Base-by-base conservation (phyloP, 30 jellyfish, hydroid and myxozoan genomes). In the Haliclystus octoradiatus region DNA sequence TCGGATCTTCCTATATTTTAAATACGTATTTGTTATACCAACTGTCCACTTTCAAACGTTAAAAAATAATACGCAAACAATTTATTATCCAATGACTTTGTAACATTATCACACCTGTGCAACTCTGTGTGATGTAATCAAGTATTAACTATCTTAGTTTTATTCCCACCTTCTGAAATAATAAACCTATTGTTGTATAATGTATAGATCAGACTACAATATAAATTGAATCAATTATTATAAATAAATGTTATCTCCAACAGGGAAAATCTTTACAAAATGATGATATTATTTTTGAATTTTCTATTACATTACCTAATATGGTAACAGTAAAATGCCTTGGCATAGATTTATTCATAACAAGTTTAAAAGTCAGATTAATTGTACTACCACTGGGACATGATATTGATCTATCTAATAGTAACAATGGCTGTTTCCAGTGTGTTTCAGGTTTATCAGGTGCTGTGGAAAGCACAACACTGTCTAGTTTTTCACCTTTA, bases 361-460 rank as follows among this genome's bases (percentile, higher is more conserved):
- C 65, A 4, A 75, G 32, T 12, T 57, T 29, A 34, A 75, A 66
- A 40, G 40, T 33, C 4, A 74, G 71, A 1, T 71, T 19, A 24
- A 75, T 65, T 26, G 27, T 49, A 33, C 34, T 69, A 30, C 73
- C 73, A n/a, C 5, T 26, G 30, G 19, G 0, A 34, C 64, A 78
- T 29, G 22, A 26, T 25, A 23, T 40, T 14, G 2, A 27, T n/a
- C 26, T 30, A 52, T 75, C 75, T 26, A 75, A 61, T 25, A 75
- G 70, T 2, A 75, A 28, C 49, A 75, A 26, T 3, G 87, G 87
- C 40, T 75, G 87, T 30, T 75, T 64, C 87, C 87, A 75, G 72
- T 75, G 87, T 2, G 87, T 75, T 5, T 30, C 13, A 2, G 33
- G 63, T 9, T 51, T 28, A 34, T 27, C 14, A 27, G 87, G 87